Conservation (phyloP, 2,797 vertebrate genomes). For the Okamejei kenojei region DNA sequence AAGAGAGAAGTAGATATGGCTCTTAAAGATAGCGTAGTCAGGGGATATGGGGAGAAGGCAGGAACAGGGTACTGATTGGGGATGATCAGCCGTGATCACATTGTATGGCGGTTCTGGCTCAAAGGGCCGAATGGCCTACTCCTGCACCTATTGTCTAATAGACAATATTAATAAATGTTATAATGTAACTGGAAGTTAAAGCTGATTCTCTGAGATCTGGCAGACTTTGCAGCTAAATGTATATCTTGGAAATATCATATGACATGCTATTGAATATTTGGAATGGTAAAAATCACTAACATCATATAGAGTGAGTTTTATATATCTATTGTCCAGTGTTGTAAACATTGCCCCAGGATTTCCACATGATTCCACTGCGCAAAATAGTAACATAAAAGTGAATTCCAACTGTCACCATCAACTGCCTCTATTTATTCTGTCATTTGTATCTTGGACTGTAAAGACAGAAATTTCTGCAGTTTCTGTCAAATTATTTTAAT, state of each 20-base stretch:
- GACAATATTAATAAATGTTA: not conserved
- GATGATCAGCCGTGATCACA: too few relatives aligned
- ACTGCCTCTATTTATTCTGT: not conserved
- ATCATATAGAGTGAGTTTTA: not conserved
- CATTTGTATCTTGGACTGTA: not conserved
- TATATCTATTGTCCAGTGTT: not conserved
- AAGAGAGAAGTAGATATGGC: too few relatives aligned
- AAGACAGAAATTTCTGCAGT: not conserved
- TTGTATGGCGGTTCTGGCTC: too few relatives aligned
- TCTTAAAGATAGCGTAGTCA: too few relatives aligned
- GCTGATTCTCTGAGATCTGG: not conserved
- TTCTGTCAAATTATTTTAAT: not conserved
- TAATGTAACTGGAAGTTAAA: not conserved
- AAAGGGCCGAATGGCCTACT: too few relatives aligned
- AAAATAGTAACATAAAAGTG: not conserved
- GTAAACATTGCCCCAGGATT: not conserved
- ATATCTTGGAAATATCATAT: not conserved
- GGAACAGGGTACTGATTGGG: too few relatives aligned
- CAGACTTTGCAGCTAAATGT: slow-evolving; percentile 6
- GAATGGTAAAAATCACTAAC: not conserved
- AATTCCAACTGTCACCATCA: not conserved
- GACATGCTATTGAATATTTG: not conserved
- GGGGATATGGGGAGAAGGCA: too few relatives aligned
- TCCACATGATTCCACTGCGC: not conserved
- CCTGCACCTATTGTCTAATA: not conserved